Base-by-base conservation (phyloP, 2,888 invertebrate species). In the Pterobdella sp. region DNA sequence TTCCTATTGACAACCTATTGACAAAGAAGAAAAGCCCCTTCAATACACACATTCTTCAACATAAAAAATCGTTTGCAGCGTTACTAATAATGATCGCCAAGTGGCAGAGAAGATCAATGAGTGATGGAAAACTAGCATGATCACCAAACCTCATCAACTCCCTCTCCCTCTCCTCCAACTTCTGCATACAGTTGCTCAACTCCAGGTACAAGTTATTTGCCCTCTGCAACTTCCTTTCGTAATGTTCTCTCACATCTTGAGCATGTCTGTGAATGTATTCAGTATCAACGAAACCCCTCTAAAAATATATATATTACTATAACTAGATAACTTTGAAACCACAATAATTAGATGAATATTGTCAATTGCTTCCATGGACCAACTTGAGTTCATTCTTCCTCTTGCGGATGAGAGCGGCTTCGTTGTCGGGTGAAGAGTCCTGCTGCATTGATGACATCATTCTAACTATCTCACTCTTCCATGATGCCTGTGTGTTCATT, bases 141-240 rank as follows among this genome's bases (percentile, higher is more conserved):
- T 26, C 26, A 4, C 69, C 83, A 80, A 80, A 86, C 86, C 90
- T 90, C 18, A 88, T 86, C 32, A 93, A 86, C 77, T 90, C 90
- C 73, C 88, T 87, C 82, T 93, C 92, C 34, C 91, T 87, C 79
- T 92, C 90, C 76, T 94, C 93, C n/a, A 95, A 84, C 80, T 93
- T 92, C 7, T 91, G 86, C 80, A 92, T 87, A 74, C 92, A 90
- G 1, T 91, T 88, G 77, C 90, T 91, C 26, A 94, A 87, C 82
- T 96, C 94, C 84, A 91, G 87, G 83, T 91, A 94, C 71, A 97
- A 86, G 81, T 92, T 91, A 84, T 94, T 94, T n/a, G 94, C 93
- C 76, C 91, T 88, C 76, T 91, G 90, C 77, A 96, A 84, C 83
- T 94, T 94, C 74, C 91, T 87, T 82, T 95, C 92, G 81, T 95